A percentile compares a stretch with the other conserved stretches of the same genome.
Conservation (phyloP, 2,888 invertebrate genomes). For the Anaspis maculata region DNA sequence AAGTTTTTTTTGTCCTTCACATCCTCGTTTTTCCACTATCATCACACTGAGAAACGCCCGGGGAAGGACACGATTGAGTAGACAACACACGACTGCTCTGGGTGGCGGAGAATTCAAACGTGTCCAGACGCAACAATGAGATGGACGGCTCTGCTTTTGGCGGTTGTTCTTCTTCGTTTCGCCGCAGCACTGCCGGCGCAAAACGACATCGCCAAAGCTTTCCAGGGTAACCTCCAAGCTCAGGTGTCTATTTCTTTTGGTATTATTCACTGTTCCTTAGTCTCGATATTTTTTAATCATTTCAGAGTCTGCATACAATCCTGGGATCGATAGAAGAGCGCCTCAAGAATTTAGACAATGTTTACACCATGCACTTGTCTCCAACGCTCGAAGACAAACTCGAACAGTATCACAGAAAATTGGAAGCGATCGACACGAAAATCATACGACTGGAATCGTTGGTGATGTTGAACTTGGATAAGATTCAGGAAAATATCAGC, state of each 20-base stretch:
- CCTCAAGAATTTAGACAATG: constrained; percentile 34
- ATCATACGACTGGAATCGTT: constrained; percentile 38
- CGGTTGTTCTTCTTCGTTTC: too few relatives aligned
- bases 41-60: too few relatives aligned
- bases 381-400: constrained; percentile 38
- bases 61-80: too few relatives aligned
- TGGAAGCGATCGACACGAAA: constrained; percentile 40
- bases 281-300: constrained; percentile 7
- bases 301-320: constrained; percentile 33
- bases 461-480: constrained; percentile 35
- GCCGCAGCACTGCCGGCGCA: constrained; percentile 14
- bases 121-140: too few relatives aligned
- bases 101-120: too few relatives aligned
- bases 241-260: constrained; percentile 30
- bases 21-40: too few relatives aligned
- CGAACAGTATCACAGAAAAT: constrained; percentile 39
- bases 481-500: constrained; percentile 38
- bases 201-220: constrained; percentile 20
- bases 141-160: too few relatives aligned
- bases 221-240: constrained; percentile 45
- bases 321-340: constrained; percentile 40
- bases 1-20: too few relatives aligned
- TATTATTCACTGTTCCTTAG: too few relatives aligned
- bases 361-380: constrained; percentile 35
- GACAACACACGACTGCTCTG: too few relatives aligned